A percentile compares a stretch with the other conserved stretches of the same genome.
Evolutionary conservation across 2,888 invertebrate genomes (phyloP).

Genomic region (Agonopterix heracliana): DNA sequence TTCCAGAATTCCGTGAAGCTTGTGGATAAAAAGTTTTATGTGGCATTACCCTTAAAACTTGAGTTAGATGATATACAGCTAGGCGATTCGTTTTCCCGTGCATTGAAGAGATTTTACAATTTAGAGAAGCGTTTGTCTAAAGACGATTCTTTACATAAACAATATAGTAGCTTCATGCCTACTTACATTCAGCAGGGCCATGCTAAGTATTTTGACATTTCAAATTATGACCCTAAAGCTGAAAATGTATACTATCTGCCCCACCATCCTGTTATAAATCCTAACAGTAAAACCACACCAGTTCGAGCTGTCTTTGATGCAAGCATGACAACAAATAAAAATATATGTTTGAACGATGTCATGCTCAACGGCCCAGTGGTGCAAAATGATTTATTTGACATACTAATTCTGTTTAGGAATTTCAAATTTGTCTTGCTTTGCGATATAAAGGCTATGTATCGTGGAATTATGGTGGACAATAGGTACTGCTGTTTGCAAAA

Average conservation of each 20-base stretch:
- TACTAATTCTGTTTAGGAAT: not conserved
- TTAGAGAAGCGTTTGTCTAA: not conserved
- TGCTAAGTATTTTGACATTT: not conserved
- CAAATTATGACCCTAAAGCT: not conserved
- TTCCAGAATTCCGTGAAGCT: not conserved
- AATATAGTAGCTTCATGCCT: not conserved
- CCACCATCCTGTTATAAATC: not conserved
- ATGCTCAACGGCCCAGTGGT: not conserved
- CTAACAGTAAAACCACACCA: not conserved
- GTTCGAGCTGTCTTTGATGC: not conserved
- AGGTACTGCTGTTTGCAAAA: conserved; percentile 11
- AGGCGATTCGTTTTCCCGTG: not conserved
- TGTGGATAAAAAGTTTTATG: not conserved
- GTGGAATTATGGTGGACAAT: conserved; percentile 9
- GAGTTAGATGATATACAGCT: not conserved
- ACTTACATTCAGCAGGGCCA: not conserved
- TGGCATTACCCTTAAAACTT: not conserved
- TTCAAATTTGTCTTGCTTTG: not conserved
- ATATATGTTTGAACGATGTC: not conserved
- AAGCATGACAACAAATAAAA: not conserved
- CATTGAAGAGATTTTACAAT: not conserved
- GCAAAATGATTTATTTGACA: conserved; percentile 3
- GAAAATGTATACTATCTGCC: not conserved
- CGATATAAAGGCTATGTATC: conserved; percentile 12
- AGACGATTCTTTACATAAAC: not conserved